Evolutionary conservation across 2,113 vertebrate species (phyloP).

Genomic region (Hemichromis elongatus): DNA sequence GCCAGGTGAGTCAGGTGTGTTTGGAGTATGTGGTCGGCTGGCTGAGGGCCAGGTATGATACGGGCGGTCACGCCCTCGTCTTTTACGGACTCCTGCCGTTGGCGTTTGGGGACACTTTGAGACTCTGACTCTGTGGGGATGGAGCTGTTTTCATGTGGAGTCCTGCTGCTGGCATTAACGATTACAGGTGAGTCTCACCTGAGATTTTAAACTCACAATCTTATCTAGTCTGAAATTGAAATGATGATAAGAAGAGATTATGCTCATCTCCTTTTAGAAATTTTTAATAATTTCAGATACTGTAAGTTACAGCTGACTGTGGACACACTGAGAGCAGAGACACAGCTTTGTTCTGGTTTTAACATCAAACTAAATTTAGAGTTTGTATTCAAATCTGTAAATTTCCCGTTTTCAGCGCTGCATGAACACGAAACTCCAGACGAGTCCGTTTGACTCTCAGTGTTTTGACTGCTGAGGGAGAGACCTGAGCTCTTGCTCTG

Average conservation of each 20-base stretch:
- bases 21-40: neutral
- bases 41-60: neutral
- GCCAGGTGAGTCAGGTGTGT: neutral
- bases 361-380: neutral
- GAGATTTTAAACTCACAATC: neutral
- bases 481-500: neutral
- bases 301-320: neutral
- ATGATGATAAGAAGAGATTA: neutral
- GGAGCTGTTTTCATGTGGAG: neutral
- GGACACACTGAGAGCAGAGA: neutral
- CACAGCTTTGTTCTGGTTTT: neutral
- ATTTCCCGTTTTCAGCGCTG: neutral
- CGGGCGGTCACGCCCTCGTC: too few species aligned
- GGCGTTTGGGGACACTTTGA: neutral
- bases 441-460: neutral
- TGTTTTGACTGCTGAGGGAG: neutral
- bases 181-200: constrained; percentile 19
- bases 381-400: neutral
- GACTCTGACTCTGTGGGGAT: neutral
- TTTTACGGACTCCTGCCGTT: neutral
- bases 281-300: neutral
- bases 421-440: neutral
- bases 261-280: neutral
- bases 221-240: accelerated
- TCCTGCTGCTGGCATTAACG: neutral